phyloP scores from a whole-genome alignment of 2,888 invertebrate genomes.

The Apomyelois bistriatella region DNA sequence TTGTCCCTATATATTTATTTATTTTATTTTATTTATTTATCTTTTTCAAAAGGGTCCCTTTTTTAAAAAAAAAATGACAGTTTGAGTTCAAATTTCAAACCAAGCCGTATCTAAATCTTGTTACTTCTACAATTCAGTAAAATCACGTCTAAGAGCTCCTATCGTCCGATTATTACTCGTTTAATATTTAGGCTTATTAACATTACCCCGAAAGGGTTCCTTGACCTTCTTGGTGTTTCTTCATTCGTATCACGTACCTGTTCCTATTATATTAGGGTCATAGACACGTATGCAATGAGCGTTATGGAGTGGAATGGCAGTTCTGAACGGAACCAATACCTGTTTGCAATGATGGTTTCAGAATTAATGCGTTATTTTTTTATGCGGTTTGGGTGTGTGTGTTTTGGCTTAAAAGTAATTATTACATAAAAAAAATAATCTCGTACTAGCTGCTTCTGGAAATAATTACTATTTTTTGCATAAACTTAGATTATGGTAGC shows the following conservation, averaged over 20 bases:
- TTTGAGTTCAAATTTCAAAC: too few species aligned
- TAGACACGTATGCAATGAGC: constrained; percentile 1
- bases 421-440: too few species aligned
- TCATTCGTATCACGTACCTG: background rate
- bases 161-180: constrained; percentile 24
- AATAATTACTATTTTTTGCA: too few species aligned
- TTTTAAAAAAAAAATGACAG: too few species aligned
- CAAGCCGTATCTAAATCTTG: background rate
- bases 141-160: constrained; percentile 18
- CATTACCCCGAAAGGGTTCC: constrained; percentile 21
- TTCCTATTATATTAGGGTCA: constrained; percentile 1
- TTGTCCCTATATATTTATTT: too few species aligned
- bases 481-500: too few species aligned
- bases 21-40: too few species aligned
- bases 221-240: background rate
- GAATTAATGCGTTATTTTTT: background rate
- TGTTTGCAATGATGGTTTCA: background rate
- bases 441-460: too few species aligned
- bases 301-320: background rate
- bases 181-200: constrained; percentile 29
- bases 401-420: too few species aligned
- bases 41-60: too few species aligned
- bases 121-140: constrained; percentile 1
- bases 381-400: too few species aligned
- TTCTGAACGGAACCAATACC: background rate